A percentile compares a stretch with the other conserved stretches of the same genome.
Evolutionary conservation across 2,113 vertebrate species (phyloP).

Genomic region (Struthio camelus): DNA sequence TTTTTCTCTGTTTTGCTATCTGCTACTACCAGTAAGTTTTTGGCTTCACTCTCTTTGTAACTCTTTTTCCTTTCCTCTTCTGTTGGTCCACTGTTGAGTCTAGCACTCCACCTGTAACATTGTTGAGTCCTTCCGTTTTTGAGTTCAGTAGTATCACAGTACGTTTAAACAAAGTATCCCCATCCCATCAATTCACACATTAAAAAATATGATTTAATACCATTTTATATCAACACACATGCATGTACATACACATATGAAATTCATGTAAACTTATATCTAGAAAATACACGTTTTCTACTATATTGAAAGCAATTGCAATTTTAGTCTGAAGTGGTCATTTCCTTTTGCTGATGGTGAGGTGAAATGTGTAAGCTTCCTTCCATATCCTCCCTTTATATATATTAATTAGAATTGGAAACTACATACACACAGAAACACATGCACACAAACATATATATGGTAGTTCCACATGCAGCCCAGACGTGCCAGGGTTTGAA

Average conservation of each 20-base stretch:
- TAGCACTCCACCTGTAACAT: neutral
- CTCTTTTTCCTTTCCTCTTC: rapidly evolving
- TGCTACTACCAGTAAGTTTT: neutral
- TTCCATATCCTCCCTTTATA: neutral
- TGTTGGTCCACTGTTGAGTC: neutral
- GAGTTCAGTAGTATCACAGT: neutral
- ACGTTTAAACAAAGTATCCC: neutral
- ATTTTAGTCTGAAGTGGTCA: neutral
- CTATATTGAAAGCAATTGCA: neutral
- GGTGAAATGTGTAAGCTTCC: neutral
- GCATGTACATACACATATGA: neutral
- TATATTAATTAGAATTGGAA: neutral
- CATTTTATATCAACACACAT: neutral
- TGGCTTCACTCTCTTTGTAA: neutral
- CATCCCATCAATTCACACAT: neutral
- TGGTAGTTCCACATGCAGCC: slow-evolving; percentile 36
- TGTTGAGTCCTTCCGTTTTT: neutral
- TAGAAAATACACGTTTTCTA: neutral
- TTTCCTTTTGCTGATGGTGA: neutral
- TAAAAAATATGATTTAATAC: neutral
- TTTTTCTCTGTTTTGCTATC: neutral
- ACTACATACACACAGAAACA: neutral
- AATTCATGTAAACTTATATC: neutral
- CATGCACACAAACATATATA: neutral
- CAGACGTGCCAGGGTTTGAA: slow-evolving; percentile 37